phyloP scores from a whole-genome alignment of 2,113 vertebrate species.

The Antechinus stuartii region DNA sequence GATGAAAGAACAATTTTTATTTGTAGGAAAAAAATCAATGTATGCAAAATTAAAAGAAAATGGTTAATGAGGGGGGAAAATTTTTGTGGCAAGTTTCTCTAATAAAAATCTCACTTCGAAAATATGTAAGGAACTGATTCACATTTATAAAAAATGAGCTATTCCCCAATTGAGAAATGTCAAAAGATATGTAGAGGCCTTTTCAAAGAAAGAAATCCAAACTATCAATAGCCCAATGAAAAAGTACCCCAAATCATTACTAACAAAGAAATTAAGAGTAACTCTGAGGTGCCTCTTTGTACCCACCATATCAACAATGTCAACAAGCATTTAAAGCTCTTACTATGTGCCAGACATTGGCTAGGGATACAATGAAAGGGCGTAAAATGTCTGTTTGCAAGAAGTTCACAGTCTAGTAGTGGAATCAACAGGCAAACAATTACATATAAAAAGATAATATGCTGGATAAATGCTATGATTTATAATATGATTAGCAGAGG shows the following conservation, averaged over 20 bases:
- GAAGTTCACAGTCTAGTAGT: background rate
- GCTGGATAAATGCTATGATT: background rate
- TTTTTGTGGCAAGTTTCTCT: background rate
- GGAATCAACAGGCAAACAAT: background rate
- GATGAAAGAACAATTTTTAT: background rate
- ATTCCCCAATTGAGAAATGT: background rate
- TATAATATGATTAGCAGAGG: background rate
- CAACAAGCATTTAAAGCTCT: too few species aligned
- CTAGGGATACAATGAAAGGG: background rate
- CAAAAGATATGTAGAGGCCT: background rate
- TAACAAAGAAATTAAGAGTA: too few species aligned
- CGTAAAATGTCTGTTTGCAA: background rate
- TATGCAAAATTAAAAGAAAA: background rate
- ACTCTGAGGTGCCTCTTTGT: too few species aligned
- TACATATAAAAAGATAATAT: background rate
- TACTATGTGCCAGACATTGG: background rate
- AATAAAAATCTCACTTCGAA: background rate
- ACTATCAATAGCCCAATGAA: too few species aligned
- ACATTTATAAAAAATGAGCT: background rate
- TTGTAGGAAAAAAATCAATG: background rate
- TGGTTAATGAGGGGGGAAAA: background rate
- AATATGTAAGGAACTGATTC: background rate
- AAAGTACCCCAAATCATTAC: too few species aligned
- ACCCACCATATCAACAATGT: too few species aligned
- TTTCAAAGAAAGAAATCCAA: background rate